Base-by-base conservation (phyloP, 2,113 vertebrate genomes). In the Perccottus glenii region DNA sequence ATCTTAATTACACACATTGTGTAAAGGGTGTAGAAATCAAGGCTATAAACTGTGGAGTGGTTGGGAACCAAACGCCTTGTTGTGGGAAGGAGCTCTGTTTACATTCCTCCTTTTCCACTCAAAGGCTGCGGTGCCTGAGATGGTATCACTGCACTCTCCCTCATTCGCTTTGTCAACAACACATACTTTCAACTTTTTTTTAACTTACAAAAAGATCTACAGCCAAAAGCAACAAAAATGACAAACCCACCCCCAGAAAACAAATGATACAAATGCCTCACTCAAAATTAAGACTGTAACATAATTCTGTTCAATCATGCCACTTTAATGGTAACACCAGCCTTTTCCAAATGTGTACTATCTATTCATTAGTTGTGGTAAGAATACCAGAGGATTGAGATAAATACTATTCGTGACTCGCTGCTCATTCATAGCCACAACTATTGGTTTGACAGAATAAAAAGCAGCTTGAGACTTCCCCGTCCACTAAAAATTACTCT, bases 401-500 rank as follows among this genome's bases (percentile, higher is more conserved):
- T 80, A 78, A 88, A 61, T 67, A 58, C 75, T 70, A 60, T 80
- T 78, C 64, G 42, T 73, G 78, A 80, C 82, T 69, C 38, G 40
- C 72, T 75, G 62, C 53, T 84, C 67, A 70, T 77, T 84, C 62
- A 64, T 85, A 80, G 73, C 45, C 57, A 68, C 52, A 64, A 70
- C 63, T 64, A 51, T 64, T 83, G 55, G 53, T 68, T 14, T 69
- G 50, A 15, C 81, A 67, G 16, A 52, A 42, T 16, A 16, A 42
- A 11, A 11, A 11, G 38, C 38, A 62, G 58, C 63, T 66, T 70
- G 50, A 77, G 38, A 76, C 72, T 78, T 87, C 79, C 81, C 75
- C 80, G 75, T 11, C 4, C 27, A 69, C 81, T 85, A 73, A 87
- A 75, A 89, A 83, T 84, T 77, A 79, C 72, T 80, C 77, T 68